These are phyloP conservation scores for Podiceps cristatus DNA, from an alignment of 2,113 vertebrate species.

Conservation along the genomic window DNA sequence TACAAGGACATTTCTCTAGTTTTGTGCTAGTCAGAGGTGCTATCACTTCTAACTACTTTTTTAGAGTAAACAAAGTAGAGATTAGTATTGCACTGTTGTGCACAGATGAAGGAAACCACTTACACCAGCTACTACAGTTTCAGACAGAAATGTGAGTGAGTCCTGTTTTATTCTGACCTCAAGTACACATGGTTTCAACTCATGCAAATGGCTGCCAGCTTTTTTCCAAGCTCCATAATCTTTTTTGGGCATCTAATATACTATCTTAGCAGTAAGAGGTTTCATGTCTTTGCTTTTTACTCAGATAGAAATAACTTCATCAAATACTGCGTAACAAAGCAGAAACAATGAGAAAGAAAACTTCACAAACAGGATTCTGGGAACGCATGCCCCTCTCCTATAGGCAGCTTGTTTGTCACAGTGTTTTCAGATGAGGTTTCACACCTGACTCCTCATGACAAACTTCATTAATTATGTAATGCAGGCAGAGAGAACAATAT, in stretches of 20 bases:
- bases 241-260: background rate
- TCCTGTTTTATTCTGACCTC: background rate
- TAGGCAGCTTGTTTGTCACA: background rate
- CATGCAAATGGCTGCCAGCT: background rate
- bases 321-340: background rate
- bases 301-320: background rate
- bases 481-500: background rate
- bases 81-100: background rate
- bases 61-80: background rate
- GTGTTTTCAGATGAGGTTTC: background rate
- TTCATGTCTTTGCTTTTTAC: background rate
- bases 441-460: background rate
- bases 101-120: background rate
- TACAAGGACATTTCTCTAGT: background rate
- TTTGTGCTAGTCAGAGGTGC: fast-evolving
- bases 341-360: background rate
- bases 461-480: background rate
- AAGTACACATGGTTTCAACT: background rate
- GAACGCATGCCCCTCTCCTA: background rate
- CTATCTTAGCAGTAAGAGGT: background rate
- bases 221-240: background rate
- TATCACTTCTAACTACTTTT: background rate
- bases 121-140: background rate
- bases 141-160: background rate
- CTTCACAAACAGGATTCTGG: background rate